Conservation (phyloP, 1,140 invertebrate genomes). For the Scylla paramamosain region DNA sequence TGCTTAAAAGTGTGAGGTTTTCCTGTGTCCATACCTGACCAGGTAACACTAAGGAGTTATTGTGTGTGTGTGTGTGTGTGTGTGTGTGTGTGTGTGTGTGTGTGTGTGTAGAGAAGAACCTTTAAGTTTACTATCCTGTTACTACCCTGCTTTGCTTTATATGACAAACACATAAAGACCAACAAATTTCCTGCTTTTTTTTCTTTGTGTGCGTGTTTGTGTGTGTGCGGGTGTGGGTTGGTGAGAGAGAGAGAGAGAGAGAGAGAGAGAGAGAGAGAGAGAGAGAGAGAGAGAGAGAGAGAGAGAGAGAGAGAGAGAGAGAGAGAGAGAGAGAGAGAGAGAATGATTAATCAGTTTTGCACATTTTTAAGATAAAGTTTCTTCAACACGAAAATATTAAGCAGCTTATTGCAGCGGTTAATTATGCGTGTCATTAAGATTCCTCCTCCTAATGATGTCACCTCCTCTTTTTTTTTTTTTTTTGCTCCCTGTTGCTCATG, state of each 20-base stretch:
- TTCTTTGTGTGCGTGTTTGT: too few species aligned
- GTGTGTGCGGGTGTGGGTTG: too few species aligned
- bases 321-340: not conserved
- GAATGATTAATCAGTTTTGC: not conserved
- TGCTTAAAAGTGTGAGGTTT: not conserved
- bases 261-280: conserved; percentile 61
- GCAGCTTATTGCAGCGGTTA: not conserved
- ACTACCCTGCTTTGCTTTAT: too few species aligned
- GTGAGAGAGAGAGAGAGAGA: conserved; percentile 42
- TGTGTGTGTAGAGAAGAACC: not conserved
- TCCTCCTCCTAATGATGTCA: not conserved
- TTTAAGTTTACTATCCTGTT: too few species aligned
- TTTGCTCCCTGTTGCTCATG: not conserved
- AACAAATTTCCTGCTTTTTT: too few species aligned
- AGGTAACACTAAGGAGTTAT: too few species aligned
- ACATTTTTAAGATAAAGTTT: conserved; percentile 6
- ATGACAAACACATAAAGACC: too few species aligned
- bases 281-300: conserved; percentile 59
- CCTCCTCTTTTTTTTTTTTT: not conserved
- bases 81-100: not conserved
- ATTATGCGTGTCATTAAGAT: not conserved
- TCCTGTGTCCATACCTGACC: too few species aligned
- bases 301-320: conserved; percentile 32
- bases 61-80: not conserved
- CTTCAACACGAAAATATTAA: not conserved